Base-by-base conservation (phyloP, 2,797 vertebrate species). In the Dallia pectoralis region DNA sequence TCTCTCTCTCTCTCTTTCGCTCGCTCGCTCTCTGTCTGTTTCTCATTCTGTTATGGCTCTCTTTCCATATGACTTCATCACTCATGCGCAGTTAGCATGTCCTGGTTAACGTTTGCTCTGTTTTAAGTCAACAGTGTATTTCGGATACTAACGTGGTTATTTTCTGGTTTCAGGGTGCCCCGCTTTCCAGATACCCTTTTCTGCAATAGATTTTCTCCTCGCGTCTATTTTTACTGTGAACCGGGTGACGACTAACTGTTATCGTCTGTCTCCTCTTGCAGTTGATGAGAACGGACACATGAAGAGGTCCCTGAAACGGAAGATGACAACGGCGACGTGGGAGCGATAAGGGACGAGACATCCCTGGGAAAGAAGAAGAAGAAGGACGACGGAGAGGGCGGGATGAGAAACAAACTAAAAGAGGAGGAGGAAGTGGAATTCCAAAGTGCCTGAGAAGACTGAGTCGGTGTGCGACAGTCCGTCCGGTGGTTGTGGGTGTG, bases 361-460 rank as follows among this genome's bases (percentile, higher is more conserved):
- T 70, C 70, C 75, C 16, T n/a, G 62, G 29, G 62, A 63, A 74
- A 36, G 70, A 49, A 25, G 74, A 63, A 79, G 32, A 74, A 36
- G 70, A 49, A 25, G 74, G 66, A 79, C 80, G 67, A 22, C 69
- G 64, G 69, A 74, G 66, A 79, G 48, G 82, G 82, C 87, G 87
- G 87, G 86, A 92, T 90, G 86, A 91, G 84, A 88, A 87, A 84
- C 80, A 87, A 86, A 84, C 85, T 86, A 53, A 88, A 89, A 84
- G 91, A 82, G 85, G 77, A 82, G 74, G 77, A 87, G 81, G 83
- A 87, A 88, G 88, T 75, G 74, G 85, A 88, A 88, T 80, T 89
- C 85, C 85, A 82, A 92, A 91, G 92, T 91, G 90, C 91, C 91
- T 90, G 82, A 59, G 53, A 59, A 59, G 53, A 82, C 22, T 83